Base-by-base conservation (phyloP, 1,140 invertebrate genomes). In the Philaenus spumarius region DNA sequence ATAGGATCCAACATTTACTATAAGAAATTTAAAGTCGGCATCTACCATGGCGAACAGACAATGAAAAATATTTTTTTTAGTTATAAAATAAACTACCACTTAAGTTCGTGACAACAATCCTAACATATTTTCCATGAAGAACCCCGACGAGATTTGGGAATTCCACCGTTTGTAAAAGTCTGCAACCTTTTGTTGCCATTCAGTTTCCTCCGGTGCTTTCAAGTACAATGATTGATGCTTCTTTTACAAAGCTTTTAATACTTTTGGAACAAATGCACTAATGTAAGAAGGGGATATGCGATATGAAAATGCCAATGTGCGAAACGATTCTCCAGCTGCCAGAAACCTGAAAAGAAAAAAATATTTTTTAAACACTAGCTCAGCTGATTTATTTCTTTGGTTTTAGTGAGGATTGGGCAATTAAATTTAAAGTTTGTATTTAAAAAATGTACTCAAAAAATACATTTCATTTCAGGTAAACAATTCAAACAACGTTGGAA, bases 21-120 rank as follows among this genome's bases (percentile, higher is more conserved):
- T 64, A 14, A 68, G 54, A 66, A 77, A 76, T 50, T 67, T 63
- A 57, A 70, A 77, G 43, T 74, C 56, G 37, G 67, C 67, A 63
- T 77, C 72, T 19, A 72, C 71, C 42, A 75, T 50, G 19, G 70
- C 75, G 26, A 75, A 59, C 26, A 78, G 55, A 22, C n/a, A 76
- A 66, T 40, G 69, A 72, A 50, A 69, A 74, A 53, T 55, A 68
- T 5, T 62, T 54, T 63, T 78, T 77, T 50, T 75, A 74, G 58
- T 77, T 78, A 46, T 65, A 71, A 66, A 62, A 78, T 40, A 62
- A 54, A 20, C 66, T 60, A 37, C 74, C 72, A 51, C 62, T 66
- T 26, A 67, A 62, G 22, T 39, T 1, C 35, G 72, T 72, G 65
- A 74, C 59, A 71, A 77, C 71, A 61, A 71, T 68, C 30, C 62